A percentile compares a stretch with the other conserved stretches of the same genome.
These are phyloP conservation scores for Eretmocerus hayati DNA, from an alignment of 2,888 invertebrate species.

Conservation along the genomic window DNA sequence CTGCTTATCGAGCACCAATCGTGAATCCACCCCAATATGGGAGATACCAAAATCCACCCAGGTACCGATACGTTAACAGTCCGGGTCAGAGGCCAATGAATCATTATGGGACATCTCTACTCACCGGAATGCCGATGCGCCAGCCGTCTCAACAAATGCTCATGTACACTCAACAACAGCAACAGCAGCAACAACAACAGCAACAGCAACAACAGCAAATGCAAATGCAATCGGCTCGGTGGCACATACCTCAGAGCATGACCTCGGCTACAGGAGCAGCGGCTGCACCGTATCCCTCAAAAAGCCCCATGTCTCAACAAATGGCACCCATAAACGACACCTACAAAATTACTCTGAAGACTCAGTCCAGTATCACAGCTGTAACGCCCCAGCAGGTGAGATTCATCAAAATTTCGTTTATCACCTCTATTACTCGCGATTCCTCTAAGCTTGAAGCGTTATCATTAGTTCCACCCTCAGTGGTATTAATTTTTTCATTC, in stretches of 20 bases:
- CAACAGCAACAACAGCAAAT: slow-evolving; percentile 29
- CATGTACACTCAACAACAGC: slow-evolving; percentile 31
- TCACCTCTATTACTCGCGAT: no score
- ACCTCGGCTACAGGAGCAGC: slow-evolving; percentile 23
- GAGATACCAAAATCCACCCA: slow-evolving; percentile 7
- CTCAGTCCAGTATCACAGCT: slow-evolving; percentile 31
- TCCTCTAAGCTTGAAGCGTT: no score
- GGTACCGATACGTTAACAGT: slow-evolving; percentile 10
- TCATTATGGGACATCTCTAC: slow-evolving; percentile 32
- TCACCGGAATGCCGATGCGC: slow-evolving; percentile 34
- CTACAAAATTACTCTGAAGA: slow-evolving; percentile 63
- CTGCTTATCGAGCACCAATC: slow-evolving; percentile 32
- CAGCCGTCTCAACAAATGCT: slow-evolving; percentile 29
- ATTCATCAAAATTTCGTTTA: no score
- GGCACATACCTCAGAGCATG: slow-evolving; percentile 68
- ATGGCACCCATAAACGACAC: slow-evolving; percentile 47
- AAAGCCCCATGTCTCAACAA: slow-evolving; percentile 15
- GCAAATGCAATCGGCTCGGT: slow-evolving; percentile 50
- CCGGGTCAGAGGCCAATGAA: slow-evolving; percentile 29
- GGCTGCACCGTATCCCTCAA: not conserved
- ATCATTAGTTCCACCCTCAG: no score
- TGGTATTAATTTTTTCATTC: no score
- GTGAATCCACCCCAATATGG: slow-evolving; percentile 9
- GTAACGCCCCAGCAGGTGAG: slow-evolving; percentile 15
- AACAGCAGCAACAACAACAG: slow-evolving; percentile 33